phyloP scores from a whole-genome alignment of 2,888 invertebrate genomes.

The Drepana falcataria region DNA sequence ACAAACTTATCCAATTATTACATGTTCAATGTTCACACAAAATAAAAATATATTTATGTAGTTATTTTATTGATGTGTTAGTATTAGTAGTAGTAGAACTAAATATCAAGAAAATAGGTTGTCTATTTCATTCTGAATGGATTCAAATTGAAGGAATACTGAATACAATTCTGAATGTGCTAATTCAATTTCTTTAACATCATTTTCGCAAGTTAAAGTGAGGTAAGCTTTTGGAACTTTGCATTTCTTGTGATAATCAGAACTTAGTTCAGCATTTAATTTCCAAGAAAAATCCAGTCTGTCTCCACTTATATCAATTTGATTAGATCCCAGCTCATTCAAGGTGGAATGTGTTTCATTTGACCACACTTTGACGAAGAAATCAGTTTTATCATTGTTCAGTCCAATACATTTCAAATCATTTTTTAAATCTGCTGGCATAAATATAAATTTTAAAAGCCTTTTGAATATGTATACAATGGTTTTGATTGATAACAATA shows the following conservation, averaged over 20 bases:
- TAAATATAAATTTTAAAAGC: constrained; percentile 60
- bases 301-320: constrained; percentile 31
- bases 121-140: constrained; percentile 67
- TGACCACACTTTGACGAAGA: constrained; percentile 63
- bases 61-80: no score
- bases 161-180: constrained; percentile 63
- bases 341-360: constrained; percentile 53
- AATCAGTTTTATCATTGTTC: constrained; percentile 50
- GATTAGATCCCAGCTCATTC: constrained; percentile 42
- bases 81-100: no score
- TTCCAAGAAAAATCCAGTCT: constrained; percentile 53
- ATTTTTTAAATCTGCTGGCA: constrained; percentile 58
- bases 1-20: no score
- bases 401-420: constrained; percentile 53
- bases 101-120: constrained; percentile 34
- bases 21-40: no score
- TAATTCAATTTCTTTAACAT: constrained; percentile 53
- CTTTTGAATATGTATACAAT: constrained; percentile 56
- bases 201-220: constrained; percentile 29
- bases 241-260: constrained; percentile 56
- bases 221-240: constrained; percentile 64
- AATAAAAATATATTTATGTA: no score
- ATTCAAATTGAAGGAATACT: constrained; percentile 63
- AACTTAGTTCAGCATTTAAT: constrained; percentile 66
- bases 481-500: constrained; percentile 54